Conservation (phyloP, 2,888 invertebrate species). For the Phragmatobia fuliginosa region DNA sequence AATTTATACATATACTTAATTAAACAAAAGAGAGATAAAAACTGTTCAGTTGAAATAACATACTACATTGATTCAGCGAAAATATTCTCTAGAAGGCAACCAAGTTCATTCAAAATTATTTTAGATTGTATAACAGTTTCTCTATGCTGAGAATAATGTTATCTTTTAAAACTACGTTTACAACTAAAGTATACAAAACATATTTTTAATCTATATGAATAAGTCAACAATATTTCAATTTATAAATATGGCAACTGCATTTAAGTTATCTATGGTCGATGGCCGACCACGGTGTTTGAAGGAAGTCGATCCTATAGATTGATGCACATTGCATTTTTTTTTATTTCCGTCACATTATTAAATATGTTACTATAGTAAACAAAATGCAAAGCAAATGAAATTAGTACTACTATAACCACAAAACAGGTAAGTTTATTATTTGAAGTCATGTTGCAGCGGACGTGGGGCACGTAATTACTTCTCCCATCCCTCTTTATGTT, state of each 20-base stretch:
- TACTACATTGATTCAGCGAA: too few species aligned
- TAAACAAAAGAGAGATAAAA: too few species aligned
- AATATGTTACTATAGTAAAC: slow-evolving; percentile 63
- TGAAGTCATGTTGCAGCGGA: slow-evolving; percentile 52
- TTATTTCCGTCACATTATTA: slow-evolving; percentile 56
- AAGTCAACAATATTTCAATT: not conserved
- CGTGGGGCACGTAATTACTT: slow-evolving; percentile 70
- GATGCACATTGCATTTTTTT: slow-evolving; percentile 70
- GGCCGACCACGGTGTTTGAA: slow-evolving; percentile 76
- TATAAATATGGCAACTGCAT: slow-evolving; percentile 8
- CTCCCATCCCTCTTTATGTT: slow-evolving; percentile 72
- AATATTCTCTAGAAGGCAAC: too few species aligned
- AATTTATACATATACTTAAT: too few species aligned
- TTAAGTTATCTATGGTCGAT: slow-evolving; percentile 60
- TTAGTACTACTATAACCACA: slow-evolving; percentile 46
- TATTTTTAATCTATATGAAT: not conserved
- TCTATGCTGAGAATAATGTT: too few species aligned
- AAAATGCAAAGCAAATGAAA: slow-evolving; percentile 60
- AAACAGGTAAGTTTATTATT: slow-evolving; percentile 61
- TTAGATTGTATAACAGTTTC: too few species aligned
- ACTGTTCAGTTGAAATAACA: too few species aligned
- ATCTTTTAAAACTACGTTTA: too few species aligned
- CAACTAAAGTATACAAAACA: too few species aligned
- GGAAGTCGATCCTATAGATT: slow-evolving; percentile 67
- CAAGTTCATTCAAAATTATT: too few species aligned